Base-by-base conservation (phyloP, 2,888 invertebrate species). In the Lasioglossum leucozonium region DNA sequence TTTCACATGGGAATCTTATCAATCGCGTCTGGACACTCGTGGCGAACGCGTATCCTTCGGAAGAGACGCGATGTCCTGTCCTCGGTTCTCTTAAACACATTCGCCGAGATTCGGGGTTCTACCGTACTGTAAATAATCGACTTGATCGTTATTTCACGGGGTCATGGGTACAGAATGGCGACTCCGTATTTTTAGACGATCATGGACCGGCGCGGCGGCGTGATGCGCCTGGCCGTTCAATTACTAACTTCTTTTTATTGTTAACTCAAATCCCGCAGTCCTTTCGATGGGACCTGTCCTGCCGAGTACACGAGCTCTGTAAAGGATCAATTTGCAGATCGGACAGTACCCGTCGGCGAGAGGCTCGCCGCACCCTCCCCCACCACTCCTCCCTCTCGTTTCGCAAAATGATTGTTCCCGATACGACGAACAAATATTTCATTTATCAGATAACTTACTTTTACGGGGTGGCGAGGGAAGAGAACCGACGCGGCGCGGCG, bases 341-440 rank as follows among this genome's bases (percentile, higher is more conserved):
- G 67, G 30, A 58, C 65, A 37, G 18, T 16, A 26, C 16, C 13
- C 18, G n/a, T 16, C n/a, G 42, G 18, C n/a, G 8, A 47, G 16
- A 26, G 40, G 37, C 69, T 65, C n/a, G n/a, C n/a, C n/a, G n/a
- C n/a, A n/a, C n/a, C n/a, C n/a, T n/a, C n/a, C n/a, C n/a, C n/a
- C n/a, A n/a, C n/a, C n/a, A n/a, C n/a, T n/a, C n/a, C n/a, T n/a
- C n/a, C n/a, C n/a, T n/a, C n/a, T n/a, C 30, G 67, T 73, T 55
- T 4, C 73, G 67, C 3, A 40, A 62, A 47, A 58, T 44, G 55
- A 81, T 78, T 67, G 51, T 82, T 37, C 58, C 34, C 62, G 62
- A 71, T 77, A 71, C 77, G 74, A 75, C 84, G 71, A 74, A 62
- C 77, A 51, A 73, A 81, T 81, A 71, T 81, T 74, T 69, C 81